Percentiles rank a stretch among this genome's conserved stretches.
These are phyloP conservation scores for Labeo rohita DNA, from an alignment of 2,113 vertebrate genomes.

Conservation along the genomic window DNA sequence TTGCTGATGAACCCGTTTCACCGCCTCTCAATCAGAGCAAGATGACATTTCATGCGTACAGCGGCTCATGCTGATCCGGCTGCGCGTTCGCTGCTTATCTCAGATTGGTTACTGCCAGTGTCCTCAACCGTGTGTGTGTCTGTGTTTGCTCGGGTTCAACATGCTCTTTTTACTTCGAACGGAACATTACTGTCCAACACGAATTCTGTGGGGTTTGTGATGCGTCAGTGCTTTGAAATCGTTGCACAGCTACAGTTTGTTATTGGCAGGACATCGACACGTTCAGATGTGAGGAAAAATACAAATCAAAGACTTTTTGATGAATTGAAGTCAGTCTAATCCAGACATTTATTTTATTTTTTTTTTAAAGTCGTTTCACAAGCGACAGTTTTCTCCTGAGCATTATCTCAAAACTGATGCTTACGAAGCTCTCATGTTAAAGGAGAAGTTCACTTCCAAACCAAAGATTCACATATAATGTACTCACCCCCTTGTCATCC, in stretches of 20 bases:
- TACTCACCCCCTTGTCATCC: too few species aligned
- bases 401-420: too few species aligned
- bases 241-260: background rate
- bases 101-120: background rate
- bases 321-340: too few species aligned
- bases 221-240: background rate
- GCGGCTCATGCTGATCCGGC: slow-evolving; percentile 9
- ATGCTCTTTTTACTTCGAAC: background rate
- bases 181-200: background rate
- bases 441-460: too few species aligned
- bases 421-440: too few species aligned
- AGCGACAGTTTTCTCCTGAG: too few species aligned
- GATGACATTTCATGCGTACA: slow-evolving; percentile 30
- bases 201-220: background rate
- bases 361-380: too few species aligned
- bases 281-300: too few species aligned
- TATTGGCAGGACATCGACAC: background rate
- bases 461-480: too few species aligned
- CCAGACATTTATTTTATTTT: too few species aligned
- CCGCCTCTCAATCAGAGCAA: background rate
- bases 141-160: background rate
- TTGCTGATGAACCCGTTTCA: slow-evolving; percentile 22
- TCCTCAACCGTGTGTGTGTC: background rate
- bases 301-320: too few species aligned
- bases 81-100: background rate